Conservation (phyloP, 2,113 vertebrate genomes). For the Rhinolophus ferrumequinum region DNA sequence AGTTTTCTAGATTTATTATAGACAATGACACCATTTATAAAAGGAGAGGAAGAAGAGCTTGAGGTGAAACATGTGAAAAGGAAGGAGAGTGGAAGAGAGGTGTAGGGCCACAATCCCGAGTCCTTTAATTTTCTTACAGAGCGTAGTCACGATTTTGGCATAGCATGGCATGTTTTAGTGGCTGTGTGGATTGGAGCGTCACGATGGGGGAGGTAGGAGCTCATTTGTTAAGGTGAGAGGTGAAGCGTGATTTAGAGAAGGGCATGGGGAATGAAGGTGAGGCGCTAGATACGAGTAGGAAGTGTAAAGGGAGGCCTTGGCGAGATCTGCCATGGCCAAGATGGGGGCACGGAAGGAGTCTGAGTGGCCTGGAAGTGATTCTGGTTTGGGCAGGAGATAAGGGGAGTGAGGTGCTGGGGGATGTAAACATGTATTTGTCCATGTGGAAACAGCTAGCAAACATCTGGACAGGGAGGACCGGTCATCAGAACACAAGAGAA, state of each 20-base stretch:
- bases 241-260: neutral
- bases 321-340: neutral
- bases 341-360: neutral
- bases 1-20: neutral
- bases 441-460: neutral
- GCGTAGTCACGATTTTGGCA: neutral
- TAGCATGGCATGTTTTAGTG: neutral
- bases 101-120: neutral
- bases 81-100: neutral
- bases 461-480: neutral
- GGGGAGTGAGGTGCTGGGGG: neutral
- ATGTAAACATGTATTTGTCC: neutral
- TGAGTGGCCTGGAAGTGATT: neutral
- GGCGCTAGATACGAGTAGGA: neutral
- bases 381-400: neutral
- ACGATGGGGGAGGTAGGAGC: neutral
- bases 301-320: neutral
- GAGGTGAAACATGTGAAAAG: neutral
- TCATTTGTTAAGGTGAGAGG: neutral
- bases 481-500: constrained; percentile 1
- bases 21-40: neutral
- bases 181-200: neutral
- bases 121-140: neutral
- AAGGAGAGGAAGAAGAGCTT: neutral
- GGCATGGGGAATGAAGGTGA: neutral